Evolutionary conservation across 2,113 vertebrate genomes (phyloP).

Genomic region (Pimephales promelas): DNA sequence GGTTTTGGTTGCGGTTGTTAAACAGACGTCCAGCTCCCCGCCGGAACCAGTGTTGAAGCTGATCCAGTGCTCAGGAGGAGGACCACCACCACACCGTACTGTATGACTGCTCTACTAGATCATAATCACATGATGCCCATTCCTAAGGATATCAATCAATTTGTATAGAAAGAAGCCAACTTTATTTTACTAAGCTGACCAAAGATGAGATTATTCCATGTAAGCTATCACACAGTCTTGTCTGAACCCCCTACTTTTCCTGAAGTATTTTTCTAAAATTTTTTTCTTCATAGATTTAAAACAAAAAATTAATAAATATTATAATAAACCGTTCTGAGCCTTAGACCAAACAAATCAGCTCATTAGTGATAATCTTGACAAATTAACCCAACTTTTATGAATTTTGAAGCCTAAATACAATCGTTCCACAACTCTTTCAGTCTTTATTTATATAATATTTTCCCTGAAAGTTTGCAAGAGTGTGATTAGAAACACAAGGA

Average conservation of each 20-base stretch:
- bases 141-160: background rate
- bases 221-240: background rate
- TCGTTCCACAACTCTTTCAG: background rate
- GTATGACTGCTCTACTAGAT: conserved; percentile 24
- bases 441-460: no score
- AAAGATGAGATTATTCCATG: background rate
- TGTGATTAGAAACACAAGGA: no score
- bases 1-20: conserved; percentile 68
- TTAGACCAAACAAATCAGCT: background rate
- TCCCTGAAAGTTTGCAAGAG: no score
- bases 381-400: background rate
- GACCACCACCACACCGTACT: background rate
- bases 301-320: background rate
- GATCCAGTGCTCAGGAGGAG: background rate
- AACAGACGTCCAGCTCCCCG: conserved; percentile 79
- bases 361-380: background rate
- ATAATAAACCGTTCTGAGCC: background rate
- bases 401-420: background rate
- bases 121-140: background rate
- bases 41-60: conserved; percentile 73
- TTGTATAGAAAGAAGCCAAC: background rate
- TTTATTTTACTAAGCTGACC: background rate
- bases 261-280: background rate
- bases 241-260: background rate
- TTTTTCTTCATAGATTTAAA: background rate